These are phyloP conservation scores for Grantiella picta DNA, from an alignment of 2,113 vertebrate genomes.

Conservation along the genomic window DNA sequence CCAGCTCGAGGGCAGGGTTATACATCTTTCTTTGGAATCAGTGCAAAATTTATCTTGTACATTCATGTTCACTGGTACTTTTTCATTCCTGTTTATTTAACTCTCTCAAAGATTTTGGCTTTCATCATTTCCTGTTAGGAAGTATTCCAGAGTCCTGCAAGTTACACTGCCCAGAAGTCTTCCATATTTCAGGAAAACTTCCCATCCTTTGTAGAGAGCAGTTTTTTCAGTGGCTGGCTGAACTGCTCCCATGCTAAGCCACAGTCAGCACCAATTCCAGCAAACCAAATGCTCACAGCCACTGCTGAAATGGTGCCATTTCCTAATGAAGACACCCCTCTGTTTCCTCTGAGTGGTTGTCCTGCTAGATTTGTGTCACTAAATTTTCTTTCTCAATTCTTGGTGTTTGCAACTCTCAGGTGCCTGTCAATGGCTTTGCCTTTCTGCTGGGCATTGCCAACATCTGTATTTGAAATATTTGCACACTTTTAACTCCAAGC, in stretches of 20 bases:
- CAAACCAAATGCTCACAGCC: not conserved
- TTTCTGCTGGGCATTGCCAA: not conserved
- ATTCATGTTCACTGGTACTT: constrained; percentile 7
- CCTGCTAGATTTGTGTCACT: not conserved
- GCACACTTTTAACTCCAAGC: not conserved
- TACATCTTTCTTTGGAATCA: not conserved
- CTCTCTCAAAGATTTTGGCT: constrained; percentile 35
- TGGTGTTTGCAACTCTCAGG: not conserved
- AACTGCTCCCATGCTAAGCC: not conserved
- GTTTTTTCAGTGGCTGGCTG: not conserved
- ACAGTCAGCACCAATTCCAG: not conserved
- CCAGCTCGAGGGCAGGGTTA: not conserved
- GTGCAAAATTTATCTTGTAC: not conserved
- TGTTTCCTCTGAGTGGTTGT: not conserved
- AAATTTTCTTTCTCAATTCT: not conserved
- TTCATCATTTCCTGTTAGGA: constrained; percentile 42
- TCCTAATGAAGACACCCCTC: not conserved
- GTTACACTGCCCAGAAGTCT: constrained; percentile 24
- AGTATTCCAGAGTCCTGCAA: constrained; percentile 43
- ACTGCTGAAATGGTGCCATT: not conserved
- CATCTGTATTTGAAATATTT: not conserved
- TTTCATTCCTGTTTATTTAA: constrained; percentile 37
- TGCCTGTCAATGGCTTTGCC: not conserved
- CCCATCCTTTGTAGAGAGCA: not conserved
- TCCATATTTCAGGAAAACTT: constrained; percentile 35